Base-by-base conservation (phyloP, 2,888 invertebrate genomes). In the Hirtodrosophila trivittata region DNA sequence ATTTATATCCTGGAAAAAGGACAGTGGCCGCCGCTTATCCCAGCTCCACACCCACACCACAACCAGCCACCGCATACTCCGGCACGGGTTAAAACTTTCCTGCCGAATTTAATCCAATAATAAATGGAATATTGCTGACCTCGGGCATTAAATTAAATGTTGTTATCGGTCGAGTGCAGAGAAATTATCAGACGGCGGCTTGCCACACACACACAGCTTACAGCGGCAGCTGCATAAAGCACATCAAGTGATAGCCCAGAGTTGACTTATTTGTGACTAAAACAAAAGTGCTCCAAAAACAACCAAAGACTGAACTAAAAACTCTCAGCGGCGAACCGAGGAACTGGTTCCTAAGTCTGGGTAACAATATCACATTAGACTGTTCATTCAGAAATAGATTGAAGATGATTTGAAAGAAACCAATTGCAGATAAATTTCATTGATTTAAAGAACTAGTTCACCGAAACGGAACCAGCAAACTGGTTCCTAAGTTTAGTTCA, bases 61-160 rank as follows among this genome's bases (percentile, higher is more conserved):
- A 41, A 16, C 14, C 41, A n/a, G 8, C 3, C 32, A 0, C 16
- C 12, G n/a, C 32, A 1, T 14, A 14, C 14, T 32, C 2, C 28
- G 43, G 21, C 26, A 37, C 37, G 14, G 8, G 33, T 49, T 68
- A 85, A 88, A 87, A 83, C 75, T 88, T 86, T 87, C 65, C 89
- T 89, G 86, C 87, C 88, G 81, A 87, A 89, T 88, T 89, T 90
- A 90, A 90, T 90, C 90, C 90, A 90, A 90, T 90, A 91, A 90
- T 89, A 90, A 91, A 90, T 90, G 90, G 89, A 89, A 91, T 91
- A 89, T 89, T 90, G 89, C 90, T 90, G 91, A 90, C 90, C 90
- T 90, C 89, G 90, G 90, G 90, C 90, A 90, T 90, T 90, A 90
- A 90, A 91, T 90, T 90, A 90, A 90, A 90, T 89, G 90, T 90